These are phyloP conservation scores for Yponomeuta sedellus DNA, from an alignment of 2,888 invertebrate genomes.

Conservation along the genomic window DNA sequence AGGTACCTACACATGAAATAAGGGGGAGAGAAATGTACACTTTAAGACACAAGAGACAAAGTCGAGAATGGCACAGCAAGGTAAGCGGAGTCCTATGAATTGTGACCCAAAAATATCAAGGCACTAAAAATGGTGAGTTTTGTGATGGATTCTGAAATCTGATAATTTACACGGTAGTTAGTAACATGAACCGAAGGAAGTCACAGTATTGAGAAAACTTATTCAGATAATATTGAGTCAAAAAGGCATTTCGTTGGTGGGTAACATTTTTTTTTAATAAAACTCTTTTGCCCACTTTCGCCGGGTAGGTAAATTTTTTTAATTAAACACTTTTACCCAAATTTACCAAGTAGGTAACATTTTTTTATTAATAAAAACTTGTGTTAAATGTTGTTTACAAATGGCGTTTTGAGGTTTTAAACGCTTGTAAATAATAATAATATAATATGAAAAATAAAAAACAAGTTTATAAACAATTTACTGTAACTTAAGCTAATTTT, in stretches of 20 bases:
- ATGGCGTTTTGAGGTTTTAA: too few species aligned
- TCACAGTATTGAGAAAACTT: not conserved
- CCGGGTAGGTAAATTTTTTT: too few species aligned
- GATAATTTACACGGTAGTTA: slow-evolving; percentile 29
- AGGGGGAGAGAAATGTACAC: slow-evolving; percentile 2
- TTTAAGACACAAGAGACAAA: not conserved
- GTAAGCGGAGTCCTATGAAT: slow-evolving; percentile 31
- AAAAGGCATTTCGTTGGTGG: not conserved
- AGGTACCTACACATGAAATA: slow-evolving; percentile 5
- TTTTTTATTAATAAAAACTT: too few species aligned
- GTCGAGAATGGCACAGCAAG: slow-evolving; percentile 4
- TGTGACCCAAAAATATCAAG: slow-evolving; percentile 50
- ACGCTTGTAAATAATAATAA: too few species aligned
- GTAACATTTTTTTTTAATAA: too few species aligned
- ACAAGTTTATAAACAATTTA: too few species aligned
- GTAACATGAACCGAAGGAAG: slow-evolving; percentile 19
- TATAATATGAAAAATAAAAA: too few species aligned
- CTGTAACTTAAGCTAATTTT: too few species aligned
- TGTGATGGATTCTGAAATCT: slow-evolving; percentile 34
- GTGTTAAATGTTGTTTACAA: too few species aligned
- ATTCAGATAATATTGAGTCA: not conserved
- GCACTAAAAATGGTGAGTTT: slow-evolving; percentile 27
- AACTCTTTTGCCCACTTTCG: too few species aligned
- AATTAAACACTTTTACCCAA: too few species aligned
- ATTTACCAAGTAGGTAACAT: too few species aligned